These are phyloP conservation scores for Dissostichus mawsoni DNA, from an alignment of 2,113 vertebrate genomes.

Conservation along the genomic window DNA sequence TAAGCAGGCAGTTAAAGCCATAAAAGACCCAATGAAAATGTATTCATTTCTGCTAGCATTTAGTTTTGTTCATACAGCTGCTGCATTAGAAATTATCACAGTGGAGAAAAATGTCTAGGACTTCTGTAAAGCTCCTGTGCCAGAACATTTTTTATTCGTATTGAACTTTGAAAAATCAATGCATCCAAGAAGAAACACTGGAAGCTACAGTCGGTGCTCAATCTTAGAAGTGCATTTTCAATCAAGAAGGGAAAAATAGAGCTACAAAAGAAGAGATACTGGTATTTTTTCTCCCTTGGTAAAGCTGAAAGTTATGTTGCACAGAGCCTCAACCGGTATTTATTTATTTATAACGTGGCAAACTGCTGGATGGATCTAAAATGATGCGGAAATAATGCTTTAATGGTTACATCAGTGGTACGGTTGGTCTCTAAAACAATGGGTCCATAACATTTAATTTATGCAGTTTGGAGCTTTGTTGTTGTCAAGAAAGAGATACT, in stretches of 20 bases:
- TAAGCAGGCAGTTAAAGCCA: constrained; percentile 14
- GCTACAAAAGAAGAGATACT: not conserved
- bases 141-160: not conserved
- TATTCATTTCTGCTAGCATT: constrained; percentile 9
- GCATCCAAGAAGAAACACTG: not conserved
- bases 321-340: constrained; percentile 39
- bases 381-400: constrained; percentile 57
- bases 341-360: constrained; percentile 52
- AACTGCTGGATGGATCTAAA: constrained; percentile 54
- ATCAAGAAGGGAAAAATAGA: constrained; percentile 34
- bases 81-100: constrained; percentile 4
- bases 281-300: constrained; percentile 28
- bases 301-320: constrained; percentile 26
- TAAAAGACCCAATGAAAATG: constrained; percentile 18
- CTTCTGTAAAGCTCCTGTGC: not conserved
- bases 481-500: constrained; percentile 37
- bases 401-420: constrained; percentile 43
- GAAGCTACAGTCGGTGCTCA: constrained; percentile 24
- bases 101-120: not conserved
- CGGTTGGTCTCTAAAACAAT: constrained; percentile 41
- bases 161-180: constrained; percentile 3
- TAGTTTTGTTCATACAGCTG: constrained; percentile 14
- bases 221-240: constrained; percentile 22
- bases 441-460: constrained; percentile 22
- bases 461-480: constrained; percentile 51